Percentiles rank a stretch among this genome's conserved stretches.
phyloP scores from a whole-genome alignment of 1,140 invertebrate species.

The Anastrepha ludens region DNA sequence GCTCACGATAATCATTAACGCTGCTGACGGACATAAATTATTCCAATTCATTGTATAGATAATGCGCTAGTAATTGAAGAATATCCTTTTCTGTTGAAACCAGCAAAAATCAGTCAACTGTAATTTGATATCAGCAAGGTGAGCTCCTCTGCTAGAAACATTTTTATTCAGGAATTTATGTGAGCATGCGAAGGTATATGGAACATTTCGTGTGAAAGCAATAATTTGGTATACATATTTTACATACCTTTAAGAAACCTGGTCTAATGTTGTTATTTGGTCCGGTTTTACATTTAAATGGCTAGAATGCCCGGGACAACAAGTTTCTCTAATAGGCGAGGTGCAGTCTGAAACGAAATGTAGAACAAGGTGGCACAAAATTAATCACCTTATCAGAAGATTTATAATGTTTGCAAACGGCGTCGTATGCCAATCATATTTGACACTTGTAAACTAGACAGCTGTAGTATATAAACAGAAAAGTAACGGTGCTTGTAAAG shows the following conservation, averaged over 20 bases:
- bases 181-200: not conserved
- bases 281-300: not conserved
- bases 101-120: conserved; percentile 33
- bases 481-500: too few species aligned
- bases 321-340: too few species aligned
- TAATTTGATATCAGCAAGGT: conserved; percentile 11
- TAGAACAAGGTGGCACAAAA: too few species aligned
- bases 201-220: not conserved
- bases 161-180: not conserved
- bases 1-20: conserved; percentile 23
- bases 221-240: not conserved
- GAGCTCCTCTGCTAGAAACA: not conserved
- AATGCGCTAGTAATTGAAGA: conserved; percentile 16
- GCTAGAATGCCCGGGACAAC: not conserved
- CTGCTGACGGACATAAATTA: conserved; percentile 27
- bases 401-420: too few species aligned
- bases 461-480: too few species aligned
- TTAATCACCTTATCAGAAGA: too few species aligned
- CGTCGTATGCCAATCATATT: too few species aligned
- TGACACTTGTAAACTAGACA: too few species aligned
- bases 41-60: conserved; percentile 19
- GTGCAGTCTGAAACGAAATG: too few species aligned
- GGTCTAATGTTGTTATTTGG: too few species aligned
- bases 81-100: conserved; percentile 8
- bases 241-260: too few species aligned